Evolutionary conservation across 1,140 invertebrate genomes (phyloP).

Genomic region (Drosophila saltans): DNA sequence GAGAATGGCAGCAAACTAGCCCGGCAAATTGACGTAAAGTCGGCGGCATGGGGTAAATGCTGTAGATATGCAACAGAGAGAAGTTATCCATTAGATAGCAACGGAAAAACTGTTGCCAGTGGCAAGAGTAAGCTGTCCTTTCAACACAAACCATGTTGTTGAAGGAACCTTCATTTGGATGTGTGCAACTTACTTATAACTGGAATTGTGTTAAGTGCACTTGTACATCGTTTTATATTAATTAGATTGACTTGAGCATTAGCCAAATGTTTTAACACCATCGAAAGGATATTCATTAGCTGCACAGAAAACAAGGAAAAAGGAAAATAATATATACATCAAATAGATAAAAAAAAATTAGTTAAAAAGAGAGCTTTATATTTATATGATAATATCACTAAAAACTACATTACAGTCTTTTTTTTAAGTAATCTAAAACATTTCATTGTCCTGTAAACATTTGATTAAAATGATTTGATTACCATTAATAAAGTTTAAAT

Average conservation of each 20-base stretch:
- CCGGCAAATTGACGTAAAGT: neutral
- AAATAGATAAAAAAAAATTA: too few species aligned
- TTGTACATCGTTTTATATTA: neutral
- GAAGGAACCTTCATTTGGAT: slow-evolving; percentile 4
- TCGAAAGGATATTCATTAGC: too few species aligned
- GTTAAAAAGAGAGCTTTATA: too few species aligned
- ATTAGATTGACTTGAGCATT: neutral
- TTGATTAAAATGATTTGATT: too few species aligned
- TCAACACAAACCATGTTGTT: neutral
- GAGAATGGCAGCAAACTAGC: slow-evolving; percentile 26
- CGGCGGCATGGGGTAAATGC: neutral
- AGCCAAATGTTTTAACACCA: neutral
- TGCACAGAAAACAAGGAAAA: too few species aligned
- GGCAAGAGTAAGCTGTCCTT: slow-evolving; percentile 8
- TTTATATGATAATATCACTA: too few species aligned
- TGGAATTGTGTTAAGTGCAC: slow-evolving; percentile 10
- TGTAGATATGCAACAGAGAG: neutral
- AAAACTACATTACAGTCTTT: too few species aligned
- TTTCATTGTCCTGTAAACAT: too few species aligned
- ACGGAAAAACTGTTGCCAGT: neutral
- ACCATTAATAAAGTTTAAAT: too few species aligned
- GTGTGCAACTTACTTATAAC: slow-evolving; percentile 7
- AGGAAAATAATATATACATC: too few species aligned
- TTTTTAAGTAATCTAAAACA: too few species aligned
- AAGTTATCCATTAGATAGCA: neutral